Conservation (phyloP, 2,888 invertebrate species). For the Sympetrum striolatum region DNA sequence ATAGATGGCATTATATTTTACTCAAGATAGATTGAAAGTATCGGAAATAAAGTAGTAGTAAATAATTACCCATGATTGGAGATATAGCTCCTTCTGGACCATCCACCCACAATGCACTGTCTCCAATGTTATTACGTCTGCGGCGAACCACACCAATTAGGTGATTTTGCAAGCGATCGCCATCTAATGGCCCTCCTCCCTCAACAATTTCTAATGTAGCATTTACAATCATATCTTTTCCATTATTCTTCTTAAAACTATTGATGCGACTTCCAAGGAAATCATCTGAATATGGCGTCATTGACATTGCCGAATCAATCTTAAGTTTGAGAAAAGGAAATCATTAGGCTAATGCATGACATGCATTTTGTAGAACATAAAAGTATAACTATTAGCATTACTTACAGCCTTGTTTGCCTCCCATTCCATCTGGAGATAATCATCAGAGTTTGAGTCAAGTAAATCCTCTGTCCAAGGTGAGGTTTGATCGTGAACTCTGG, state of each 20-base stretch:
- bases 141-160: constrained; percentile 82
- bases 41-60: not conserved
- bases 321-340: constrained; percentile 56
- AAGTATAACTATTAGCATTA: constrained; percentile 50
- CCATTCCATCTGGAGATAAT: constrained; percentile 81
- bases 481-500: constrained; percentile 80
- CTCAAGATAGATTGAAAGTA: too few species aligned
- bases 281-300: constrained; percentile 89
- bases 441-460: constrained; percentile 77
- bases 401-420: constrained; percentile 88
- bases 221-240: constrained; percentile 76
- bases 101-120: constrained; percentile 84
- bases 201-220: constrained; percentile 82
- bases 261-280: constrained; percentile 84
- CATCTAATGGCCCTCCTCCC: constrained; percentile 73
- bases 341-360: not conserved
- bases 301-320: constrained; percentile 91
- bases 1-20: too few species aligned
- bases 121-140: constrained; percentile 86
- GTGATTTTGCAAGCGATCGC: constrained; percentile 82
- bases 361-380: not conserved
- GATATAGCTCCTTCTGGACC: constrained; percentile 81
- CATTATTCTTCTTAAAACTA: constrained; percentile 73
- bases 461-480: constrained; percentile 80
- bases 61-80: constrained; percentile 68